Evolutionary conservation across 1,140 invertebrate genomes (phyloP).

Genomic region (Metaphire vulgaris): DNA sequence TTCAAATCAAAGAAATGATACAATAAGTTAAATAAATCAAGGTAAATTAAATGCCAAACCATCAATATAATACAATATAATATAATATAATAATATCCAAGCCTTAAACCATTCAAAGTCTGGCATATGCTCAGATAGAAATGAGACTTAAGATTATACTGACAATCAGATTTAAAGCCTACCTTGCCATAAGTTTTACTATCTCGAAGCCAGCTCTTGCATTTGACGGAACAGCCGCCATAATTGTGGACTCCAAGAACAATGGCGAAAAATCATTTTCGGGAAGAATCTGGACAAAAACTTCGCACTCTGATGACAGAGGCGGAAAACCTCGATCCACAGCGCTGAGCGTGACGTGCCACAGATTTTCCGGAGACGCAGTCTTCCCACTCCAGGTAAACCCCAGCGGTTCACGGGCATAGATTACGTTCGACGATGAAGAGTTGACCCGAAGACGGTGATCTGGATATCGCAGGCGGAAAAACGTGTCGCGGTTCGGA

Average conservation of each 20-base stretch:
- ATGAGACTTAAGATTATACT: too few species aligned
- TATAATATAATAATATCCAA: too few species aligned
- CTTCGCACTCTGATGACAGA: conserved; percentile 58
- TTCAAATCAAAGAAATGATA: not conserved
- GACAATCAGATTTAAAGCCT: conserved; percentile 29
- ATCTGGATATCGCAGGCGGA: conserved; percentile 75
- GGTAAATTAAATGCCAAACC: not conserved
- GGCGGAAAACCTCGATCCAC: conserved; percentile 91
- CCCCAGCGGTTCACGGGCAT: conserved; percentile 63
- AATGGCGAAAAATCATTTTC: conserved; percentile 46
- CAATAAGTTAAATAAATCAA: not conserved
- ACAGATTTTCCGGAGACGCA: conserved; percentile 77
- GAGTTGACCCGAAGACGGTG: conserved; percentile 84
- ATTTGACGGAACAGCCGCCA: conserved; percentile 66
- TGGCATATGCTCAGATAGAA: too few species aligned
- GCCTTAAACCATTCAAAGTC: too few species aligned
- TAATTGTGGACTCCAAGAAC: conserved; percentile 41
- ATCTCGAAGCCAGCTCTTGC: conserved; percentile 61
- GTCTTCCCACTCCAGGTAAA: conserved; percentile 69
- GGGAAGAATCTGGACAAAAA: conserved; percentile 43
- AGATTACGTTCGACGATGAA: conserved; percentile 75
- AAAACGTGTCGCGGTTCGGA: conserved; percentile 87
- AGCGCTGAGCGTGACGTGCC: conserved; percentile 74
- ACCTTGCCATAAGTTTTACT: conserved; percentile 66
- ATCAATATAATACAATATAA: not conserved